Evolutionary conservation across 1,140 invertebrate species (phyloP), one percentile per base, ranked within the genome.

Genomic region (Lanistes nyassanus): DNA sequence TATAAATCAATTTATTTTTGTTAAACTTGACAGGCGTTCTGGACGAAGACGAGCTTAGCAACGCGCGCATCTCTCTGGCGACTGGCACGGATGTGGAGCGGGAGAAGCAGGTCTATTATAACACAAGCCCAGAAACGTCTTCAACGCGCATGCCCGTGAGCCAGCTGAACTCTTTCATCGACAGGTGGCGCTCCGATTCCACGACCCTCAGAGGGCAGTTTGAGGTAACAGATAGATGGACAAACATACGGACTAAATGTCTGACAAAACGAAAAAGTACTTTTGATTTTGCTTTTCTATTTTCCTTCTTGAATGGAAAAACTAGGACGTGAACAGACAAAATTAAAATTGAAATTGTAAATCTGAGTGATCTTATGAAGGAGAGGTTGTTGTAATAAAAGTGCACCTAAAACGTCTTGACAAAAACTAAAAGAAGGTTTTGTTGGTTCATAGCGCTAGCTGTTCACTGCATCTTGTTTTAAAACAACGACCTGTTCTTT

Each of bases 101-200:
- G n/a, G 70, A 72, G 55, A 72, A 72, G 29, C 70, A 39, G 55
- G 70, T 72, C 31, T 42, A 72, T 37, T 62, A 72, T 34, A 72
- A 72, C 70, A 62, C 34, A 0, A 26, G 34, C n/a, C 34, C 70
- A 16, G 36, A 58, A 9, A 23, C 29, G 0, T 60, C 70, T 6
- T 21, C 34, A 37, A 72, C 70, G 23, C 67, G 70, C 56, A 13
- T 72, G 3, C 23, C 70, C 13, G 21, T 31, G 21, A 19, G 13
- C 5, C 55, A 72, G 7, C 56, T 72, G 34, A 37, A 55, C 39
- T n/a, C 70, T 56, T 11, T 13, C n/a, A 11, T 72, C 36, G 70
- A 58, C 42, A 62, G 55, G 37, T 56, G 55, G 55, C 55, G 70
- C 19, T 31, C 55, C 23, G 56, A 72, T 23, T 36, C 55, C 19